These are phyloP conservation scores for Turritopsis rubra DNA, from an alignment of 30 jellyfish, hydroid and myxozoan species.

Conservation along the genomic window DNA sequence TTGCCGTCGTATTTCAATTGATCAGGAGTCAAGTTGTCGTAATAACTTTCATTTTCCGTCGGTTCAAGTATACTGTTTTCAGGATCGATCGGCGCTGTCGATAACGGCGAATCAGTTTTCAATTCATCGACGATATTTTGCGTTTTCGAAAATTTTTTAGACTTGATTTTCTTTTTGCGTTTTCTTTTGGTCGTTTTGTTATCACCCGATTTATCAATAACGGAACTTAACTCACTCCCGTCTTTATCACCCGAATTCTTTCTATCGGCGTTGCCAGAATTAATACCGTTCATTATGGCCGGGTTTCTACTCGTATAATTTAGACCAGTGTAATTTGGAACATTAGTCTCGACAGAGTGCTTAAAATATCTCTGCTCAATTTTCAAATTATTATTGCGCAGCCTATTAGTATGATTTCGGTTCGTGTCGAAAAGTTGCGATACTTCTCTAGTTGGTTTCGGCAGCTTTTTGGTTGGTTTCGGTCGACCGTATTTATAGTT, in stretches of 20 bases:
- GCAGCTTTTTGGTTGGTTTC: neutral
- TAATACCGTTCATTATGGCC: too few relatives aligned
- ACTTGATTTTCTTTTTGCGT: neutral
- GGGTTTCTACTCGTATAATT: too few relatives aligned
- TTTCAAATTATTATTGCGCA: neutral
- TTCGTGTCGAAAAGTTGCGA: neutral
- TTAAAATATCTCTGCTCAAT: neutral
- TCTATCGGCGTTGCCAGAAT: too few relatives aligned
- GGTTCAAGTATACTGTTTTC: neutral
- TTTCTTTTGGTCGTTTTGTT: neutral
- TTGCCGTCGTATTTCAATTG: conserved; percentile 6
- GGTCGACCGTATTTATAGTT: conserved; percentile 14
- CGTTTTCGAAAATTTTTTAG: neutral
- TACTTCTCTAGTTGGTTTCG: neutral
- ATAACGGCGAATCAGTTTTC: neutral
- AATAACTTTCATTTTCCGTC: neutral
- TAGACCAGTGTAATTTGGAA: too few relatives aligned
- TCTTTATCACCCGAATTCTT: neutral
- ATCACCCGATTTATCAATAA: neutral
- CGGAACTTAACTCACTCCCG: neutral
- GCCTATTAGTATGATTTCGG: neutral
- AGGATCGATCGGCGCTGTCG: neutral
- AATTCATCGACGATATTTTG: neutral
- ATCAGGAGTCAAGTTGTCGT: neutral
- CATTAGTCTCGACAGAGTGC: neutral